phyloP scores from a whole-genome alignment of 2,797 vertebrate genomes.

The Acipenser transmontanus region DNA sequence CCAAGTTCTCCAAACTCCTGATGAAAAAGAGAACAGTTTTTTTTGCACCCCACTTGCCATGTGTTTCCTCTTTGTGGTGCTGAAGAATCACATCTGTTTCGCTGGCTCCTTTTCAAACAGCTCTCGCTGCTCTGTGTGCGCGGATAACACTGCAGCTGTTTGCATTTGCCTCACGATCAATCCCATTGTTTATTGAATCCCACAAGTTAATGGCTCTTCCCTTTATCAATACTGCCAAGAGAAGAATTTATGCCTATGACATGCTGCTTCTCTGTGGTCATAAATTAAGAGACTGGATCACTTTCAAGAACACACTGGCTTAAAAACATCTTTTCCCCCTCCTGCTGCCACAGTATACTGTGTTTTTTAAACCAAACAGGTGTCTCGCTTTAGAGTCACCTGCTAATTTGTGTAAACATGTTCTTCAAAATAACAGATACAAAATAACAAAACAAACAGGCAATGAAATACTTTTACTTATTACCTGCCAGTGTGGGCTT shows the following conservation, averaged over 20 bases:
- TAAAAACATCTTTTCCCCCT: conserved; percentile 36
- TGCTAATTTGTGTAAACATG: too few relatives aligned
- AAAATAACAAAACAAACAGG: too few relatives aligned
- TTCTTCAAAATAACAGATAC: too few relatives aligned
- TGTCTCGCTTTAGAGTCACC: too few relatives aligned
- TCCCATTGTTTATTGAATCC: conserved; percentile 39
- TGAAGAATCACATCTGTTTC: conserved; percentile 56
- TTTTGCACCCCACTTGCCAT: conserved; percentile 14
- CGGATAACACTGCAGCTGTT: conserved; percentile 49
- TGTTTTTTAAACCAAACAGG: conserved; percentile 15
- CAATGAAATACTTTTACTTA: too few relatives aligned
- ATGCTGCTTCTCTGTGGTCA: conserved; percentile 54
- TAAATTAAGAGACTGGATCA: conserved; percentile 50
- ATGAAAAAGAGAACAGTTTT: conserved; percentile 22
- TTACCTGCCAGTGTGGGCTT: too few relatives aligned
- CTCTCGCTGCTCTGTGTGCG: conserved; percentile 20
- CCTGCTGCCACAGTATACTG: conserved; percentile 22
- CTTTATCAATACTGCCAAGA: conserved; percentile 41
- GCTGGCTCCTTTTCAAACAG: conserved; percentile 42
- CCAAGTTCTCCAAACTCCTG: background rate
- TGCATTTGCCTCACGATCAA: conserved; percentile 47
- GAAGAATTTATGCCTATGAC: conserved; percentile 52
- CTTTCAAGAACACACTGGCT: conserved; percentile 31
- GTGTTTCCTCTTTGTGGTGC: conserved; percentile 44
- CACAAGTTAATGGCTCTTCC: conserved; percentile 44